Conservation (phyloP, 2,888 invertebrate genomes). For the Cyaniris semiargus region DNA sequence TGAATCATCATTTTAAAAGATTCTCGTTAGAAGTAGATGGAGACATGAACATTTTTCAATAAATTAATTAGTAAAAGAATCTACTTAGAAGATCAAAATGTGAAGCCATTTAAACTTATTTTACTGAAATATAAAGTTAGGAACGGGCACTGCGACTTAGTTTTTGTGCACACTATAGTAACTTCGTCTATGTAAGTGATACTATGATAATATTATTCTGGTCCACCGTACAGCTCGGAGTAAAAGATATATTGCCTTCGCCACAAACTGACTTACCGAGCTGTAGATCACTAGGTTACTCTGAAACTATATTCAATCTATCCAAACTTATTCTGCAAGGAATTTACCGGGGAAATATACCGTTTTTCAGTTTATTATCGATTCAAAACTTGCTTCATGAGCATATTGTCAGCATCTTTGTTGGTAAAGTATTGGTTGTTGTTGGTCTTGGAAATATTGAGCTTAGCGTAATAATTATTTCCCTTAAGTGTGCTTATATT, state of each 20-base stretch:
- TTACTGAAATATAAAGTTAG: not conserved
- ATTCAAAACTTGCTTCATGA: conserved; percentile 10
- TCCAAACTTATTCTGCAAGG: conserved; percentile 6
- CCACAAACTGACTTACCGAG: conserved; percentile 21
- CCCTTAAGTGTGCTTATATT: too few species aligned
- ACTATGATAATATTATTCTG: conserved; percentile 21
- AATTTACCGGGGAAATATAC: conserved; percentile 8
- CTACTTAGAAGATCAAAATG: not conserved
- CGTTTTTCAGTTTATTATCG: not conserved
- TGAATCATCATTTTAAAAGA: too few species aligned
- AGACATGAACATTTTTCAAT: too few species aligned
- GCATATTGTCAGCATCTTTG: not conserved
- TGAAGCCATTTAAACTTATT: not conserved
- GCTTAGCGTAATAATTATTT: not conserved
- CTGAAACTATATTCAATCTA: conserved; percentile 16
- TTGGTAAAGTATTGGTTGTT: not conserved
- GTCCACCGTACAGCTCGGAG: conserved; percentile 2
- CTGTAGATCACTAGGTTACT: conserved; percentile 15
- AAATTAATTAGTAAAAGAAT: too few species aligned
- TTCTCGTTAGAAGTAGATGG: too few species aligned
- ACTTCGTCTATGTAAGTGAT: not conserved
- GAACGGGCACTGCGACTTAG: not conserved
- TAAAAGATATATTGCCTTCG: conserved; percentile 19
- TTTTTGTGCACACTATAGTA: conserved; percentile 3
- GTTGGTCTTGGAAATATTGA: not conserved